phyloP scores from a whole-genome alignment of 2,113 vertebrate species.

The Sylvia atricapilla region DNA sequence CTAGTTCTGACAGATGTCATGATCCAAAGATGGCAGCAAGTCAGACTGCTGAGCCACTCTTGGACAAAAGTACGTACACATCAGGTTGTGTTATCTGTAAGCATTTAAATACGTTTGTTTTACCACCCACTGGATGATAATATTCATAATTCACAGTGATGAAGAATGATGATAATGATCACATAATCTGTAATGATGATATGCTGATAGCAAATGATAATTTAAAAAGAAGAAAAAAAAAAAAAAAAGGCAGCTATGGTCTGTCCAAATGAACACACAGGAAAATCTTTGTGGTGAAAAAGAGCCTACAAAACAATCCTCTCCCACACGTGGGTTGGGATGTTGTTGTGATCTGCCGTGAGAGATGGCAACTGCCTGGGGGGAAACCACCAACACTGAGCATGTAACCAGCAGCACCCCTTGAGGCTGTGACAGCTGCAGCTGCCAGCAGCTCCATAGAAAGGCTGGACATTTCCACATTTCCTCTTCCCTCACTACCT shows the following conservation, averaged over 20 bases:
- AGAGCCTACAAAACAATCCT: background rate
- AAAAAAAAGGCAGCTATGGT: background rate
- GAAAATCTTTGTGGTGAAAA: background rate
- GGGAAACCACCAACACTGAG: background rate
- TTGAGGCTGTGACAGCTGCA: background rate
- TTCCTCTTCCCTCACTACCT: background rate
- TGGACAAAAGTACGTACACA: background rate
- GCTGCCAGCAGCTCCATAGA: background rate
- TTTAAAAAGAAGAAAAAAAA: accelerated
- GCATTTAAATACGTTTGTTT: background rate
- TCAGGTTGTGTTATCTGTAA: background rate
- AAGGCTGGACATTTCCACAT: background rate
- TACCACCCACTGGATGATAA: background rate
- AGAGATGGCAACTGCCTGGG: background rate
- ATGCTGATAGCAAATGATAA: background rate
- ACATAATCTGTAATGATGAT: background rate
- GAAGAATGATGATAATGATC: background rate
- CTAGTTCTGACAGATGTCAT: background rate
- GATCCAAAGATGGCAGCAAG: background rate
- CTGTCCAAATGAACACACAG: background rate
- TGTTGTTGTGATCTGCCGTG: background rate
- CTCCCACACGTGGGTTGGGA: background rate
- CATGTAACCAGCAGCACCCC: background rate
- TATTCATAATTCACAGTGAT: background rate
- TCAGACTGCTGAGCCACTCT: background rate